Evolutionary conservation across 1,140 invertebrate genomes (phyloP), one percentile per base, ranked within the genome.

Genomic region (Apolygus lucorum): DNA sequence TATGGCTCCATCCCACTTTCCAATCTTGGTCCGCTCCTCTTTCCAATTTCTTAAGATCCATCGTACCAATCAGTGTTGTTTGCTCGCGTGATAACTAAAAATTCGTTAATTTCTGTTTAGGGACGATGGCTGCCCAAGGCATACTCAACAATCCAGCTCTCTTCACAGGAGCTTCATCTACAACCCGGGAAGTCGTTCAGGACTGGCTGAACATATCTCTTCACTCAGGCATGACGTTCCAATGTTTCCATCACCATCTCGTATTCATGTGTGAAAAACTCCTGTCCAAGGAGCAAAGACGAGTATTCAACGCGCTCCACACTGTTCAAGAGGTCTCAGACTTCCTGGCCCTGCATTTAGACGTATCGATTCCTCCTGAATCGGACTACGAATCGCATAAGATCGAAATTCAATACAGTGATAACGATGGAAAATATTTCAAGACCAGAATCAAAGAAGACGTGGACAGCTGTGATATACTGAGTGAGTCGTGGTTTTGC

Each of bases 231-330:
- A 87, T 73, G 83, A 84, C 49, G 95, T 93, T 80, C 84, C 88
- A 73, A 69, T 88, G 84, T 77, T 93, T 96, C 76, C 95, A 97
- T 81, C 92, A 96, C 78, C 95, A 97, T 81, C 82, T 97, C 65
- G 90, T 93, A 59, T 95, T 94, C 77, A 98, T 98, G 95, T 80
- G 93, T 73, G 91, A 94, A 78, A 90, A 89, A 79, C 76, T 89
- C 52, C 81, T 95, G 71, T 81, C 84, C 2, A 89, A 86, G 73
- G 78, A 83, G 63, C 84, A 91, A 75, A 86, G 88, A 73, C 78
- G 84, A 72, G 78, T 87, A 64, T 95, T 96, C 76, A 96, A 96
- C 81, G 84, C 84, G 72, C 80, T 96, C 26, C 84, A 83, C 70
- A 86, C 81, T 71, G 88, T 86, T 73, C 77, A 85, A 67, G 81